phyloP scores from a whole-genome alignment of 2,888 invertebrate genomes.

The Spisula solida region DNA sequence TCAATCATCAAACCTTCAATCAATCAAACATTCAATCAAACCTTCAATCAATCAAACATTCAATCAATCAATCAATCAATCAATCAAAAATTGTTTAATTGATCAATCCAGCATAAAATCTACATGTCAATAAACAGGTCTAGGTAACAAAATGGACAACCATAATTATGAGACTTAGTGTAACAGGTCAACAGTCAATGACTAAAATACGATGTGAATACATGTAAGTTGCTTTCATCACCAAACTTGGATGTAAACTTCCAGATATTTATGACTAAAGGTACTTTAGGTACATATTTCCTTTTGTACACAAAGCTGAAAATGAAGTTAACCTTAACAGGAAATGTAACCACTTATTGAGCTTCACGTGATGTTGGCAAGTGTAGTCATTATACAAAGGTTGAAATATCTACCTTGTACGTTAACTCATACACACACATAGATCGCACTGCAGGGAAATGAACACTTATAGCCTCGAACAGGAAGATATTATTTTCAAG shows the following conservation, averaged over 20 bases:
- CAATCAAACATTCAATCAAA: not conserved
- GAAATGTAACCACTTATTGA: slow-evolving; percentile 44
- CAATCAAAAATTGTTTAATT: not conserved
- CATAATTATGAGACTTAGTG: too few species aligned
- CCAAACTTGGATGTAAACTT: not conserved
- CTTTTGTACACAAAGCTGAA: slow-evolving; percentile 12
- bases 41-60: not conserved
- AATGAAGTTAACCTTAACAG: slow-evolving; percentile 33
- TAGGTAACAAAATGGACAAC: too few species aligned
- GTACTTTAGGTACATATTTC: slow-evolving; percentile 16
- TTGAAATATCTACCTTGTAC: slow-evolving; percentile 47
- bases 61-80: not conserved
- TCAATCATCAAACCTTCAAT: too few species aligned
- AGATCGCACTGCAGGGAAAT: slow-evolving; percentile 13
- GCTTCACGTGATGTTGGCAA: slow-evolving; percentile 34
- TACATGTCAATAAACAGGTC: too few species aligned
- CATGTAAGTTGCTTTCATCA: not conserved
- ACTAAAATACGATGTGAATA: too few species aligned
- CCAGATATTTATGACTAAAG: slow-evolving; percentile 5
- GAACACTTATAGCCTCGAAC: slow-evolving; percentile 19
- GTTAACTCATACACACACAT: not conserved
- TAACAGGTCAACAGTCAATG: too few species aligned
- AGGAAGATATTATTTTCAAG: slow-evolving; percentile 37
- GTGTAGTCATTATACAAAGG: slow-evolving; percentile 38
- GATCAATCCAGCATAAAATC: too few species aligned